These are phyloP conservation scores for Paragorgia papillata DNA, from an alignment of 92 coral and sea anemone species.

Conservation along the genomic window DNA sequence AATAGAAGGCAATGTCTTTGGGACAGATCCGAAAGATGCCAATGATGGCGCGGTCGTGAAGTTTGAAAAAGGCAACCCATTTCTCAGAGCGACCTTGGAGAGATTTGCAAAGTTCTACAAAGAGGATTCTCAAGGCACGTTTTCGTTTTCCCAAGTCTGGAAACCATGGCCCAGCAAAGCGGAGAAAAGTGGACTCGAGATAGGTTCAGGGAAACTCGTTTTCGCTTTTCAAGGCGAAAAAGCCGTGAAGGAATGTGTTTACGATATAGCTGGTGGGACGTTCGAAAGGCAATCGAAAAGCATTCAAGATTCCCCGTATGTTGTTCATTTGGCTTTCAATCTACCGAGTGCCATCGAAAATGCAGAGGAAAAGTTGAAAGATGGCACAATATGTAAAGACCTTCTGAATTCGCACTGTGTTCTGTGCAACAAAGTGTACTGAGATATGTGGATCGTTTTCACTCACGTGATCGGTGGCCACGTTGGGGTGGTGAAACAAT, in stretches of 20 bases:
- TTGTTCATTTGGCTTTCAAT: neutral
- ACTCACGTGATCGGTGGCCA: too few species aligned
- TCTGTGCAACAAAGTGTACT: slow-evolving; percentile 41
- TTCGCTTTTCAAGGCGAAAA: neutral
- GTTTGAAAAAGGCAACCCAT: slow-evolving; percentile 20
- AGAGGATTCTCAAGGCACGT: slow-evolving; percentile 7
- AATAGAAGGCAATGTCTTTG: slow-evolving; percentile 16
- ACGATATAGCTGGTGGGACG: slow-evolving; percentile 4
- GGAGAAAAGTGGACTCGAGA: neutral
- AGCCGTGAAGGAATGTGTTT: slow-evolving; percentile 5
- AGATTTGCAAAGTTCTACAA: slow-evolving; percentile 15
- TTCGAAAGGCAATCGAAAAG: slow-evolving; percentile 27
- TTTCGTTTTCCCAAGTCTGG: slow-evolving; percentile 20
- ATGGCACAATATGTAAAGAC: slow-evolving; percentile 38
- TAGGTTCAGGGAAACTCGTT: neutral
- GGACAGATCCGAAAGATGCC: neutral
- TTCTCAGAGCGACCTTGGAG: neutral
- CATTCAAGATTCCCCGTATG: slow-evolving; percentile 8
- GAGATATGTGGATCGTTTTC: too few species aligned
- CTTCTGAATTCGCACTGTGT: slow-evolving; percentile 38
- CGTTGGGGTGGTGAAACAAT: too few species aligned
- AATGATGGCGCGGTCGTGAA: slow-evolving; percentile 22
- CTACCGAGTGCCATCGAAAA: neutral
- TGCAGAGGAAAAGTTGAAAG: slow-evolving; percentile 16
- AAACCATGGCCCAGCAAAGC: neutral